These are phyloP conservation scores for Pogoniulus pusillus DNA, from an alignment of 2,797 vertebrate species.

Conservation along the genomic window DNA sequence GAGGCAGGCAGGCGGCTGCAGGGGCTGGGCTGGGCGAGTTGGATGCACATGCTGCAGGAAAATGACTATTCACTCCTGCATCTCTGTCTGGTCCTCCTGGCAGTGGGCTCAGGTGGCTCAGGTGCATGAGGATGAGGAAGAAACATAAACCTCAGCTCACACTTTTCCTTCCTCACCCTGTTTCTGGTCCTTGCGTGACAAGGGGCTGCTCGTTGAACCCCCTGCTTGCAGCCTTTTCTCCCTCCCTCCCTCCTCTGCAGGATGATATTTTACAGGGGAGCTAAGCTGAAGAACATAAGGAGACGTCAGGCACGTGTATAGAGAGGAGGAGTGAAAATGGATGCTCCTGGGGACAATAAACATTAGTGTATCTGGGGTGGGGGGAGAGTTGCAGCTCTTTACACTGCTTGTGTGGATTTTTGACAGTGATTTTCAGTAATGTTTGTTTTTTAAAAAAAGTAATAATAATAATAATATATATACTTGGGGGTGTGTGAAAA, in stretches of 20 bases:
- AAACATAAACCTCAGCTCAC: background rate
- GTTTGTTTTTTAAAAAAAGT: background rate
- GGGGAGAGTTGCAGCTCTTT: background rate
- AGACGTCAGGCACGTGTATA: conserved; percentile 19
- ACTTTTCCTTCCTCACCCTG: background rate
- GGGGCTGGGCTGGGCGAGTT: background rate
- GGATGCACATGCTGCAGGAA: background rate
- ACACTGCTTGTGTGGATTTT: background rate
- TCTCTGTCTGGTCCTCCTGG: background rate
- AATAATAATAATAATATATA: too few species aligned
- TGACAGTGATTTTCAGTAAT: background rate
- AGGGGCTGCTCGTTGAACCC: background rate
- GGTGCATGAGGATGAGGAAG: background rate
- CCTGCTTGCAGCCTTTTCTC: background rate
- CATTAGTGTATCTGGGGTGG: background rate
- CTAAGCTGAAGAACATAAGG: conserved; percentile 47
- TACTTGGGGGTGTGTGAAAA: background rate
- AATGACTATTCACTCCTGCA: background rate
- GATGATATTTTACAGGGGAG: conserved; percentile 12
- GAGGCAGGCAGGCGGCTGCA: background rate
- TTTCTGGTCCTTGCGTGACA: rapidly evolving
- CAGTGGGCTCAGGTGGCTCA: background rate
- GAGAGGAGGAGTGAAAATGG: conserved; percentile 46
- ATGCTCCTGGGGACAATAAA: conserved; percentile 54
- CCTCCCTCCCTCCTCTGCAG: background rate